Conservation (phyloP, 2,888 invertebrate species). For the Elysia crispata region DNA sequence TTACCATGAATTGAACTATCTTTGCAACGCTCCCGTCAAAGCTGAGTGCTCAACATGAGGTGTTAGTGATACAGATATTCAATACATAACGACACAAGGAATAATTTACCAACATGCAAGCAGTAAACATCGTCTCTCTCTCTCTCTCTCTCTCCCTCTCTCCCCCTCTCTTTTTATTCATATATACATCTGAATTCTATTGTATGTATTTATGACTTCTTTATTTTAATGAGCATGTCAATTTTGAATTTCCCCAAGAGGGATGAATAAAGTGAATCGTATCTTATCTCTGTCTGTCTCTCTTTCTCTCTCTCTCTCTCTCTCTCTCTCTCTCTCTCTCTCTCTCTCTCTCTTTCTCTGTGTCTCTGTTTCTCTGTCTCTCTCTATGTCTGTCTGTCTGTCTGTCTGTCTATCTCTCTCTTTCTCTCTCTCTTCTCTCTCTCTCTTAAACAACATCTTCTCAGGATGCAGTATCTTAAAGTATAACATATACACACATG, state of each 20-base stretch:
- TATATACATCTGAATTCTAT: constrained; percentile 17
- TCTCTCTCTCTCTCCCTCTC: background rate
- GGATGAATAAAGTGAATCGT: too few species aligned
- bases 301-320: constrained; percentile 31
- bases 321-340: constrained; percentile 18
- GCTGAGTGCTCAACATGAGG: too few species aligned
- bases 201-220: constrained; percentile 21
- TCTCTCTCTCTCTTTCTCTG: constrained; percentile 30
- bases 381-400: too few species aligned
- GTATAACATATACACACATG: too few species aligned
- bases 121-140: background rate
- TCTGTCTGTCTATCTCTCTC: constrained; percentile 34
- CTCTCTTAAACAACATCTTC: constrained; percentile 1
- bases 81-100: too few species aligned
- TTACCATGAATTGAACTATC: too few species aligned
- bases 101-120: too few species aligned
- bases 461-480: too few species aligned
- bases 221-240: too few species aligned
- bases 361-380: constrained; percentile 10
- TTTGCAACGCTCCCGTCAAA: too few species aligned
- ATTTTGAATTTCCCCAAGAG: too few species aligned
- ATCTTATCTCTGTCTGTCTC: constrained; percentile 32
- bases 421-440: constrained; percentile 16
- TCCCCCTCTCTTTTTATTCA: background rate
- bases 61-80: too few species aligned